Conservation (phyloP, 2,888 invertebrate genomes). For the Hololepta plana region DNA sequence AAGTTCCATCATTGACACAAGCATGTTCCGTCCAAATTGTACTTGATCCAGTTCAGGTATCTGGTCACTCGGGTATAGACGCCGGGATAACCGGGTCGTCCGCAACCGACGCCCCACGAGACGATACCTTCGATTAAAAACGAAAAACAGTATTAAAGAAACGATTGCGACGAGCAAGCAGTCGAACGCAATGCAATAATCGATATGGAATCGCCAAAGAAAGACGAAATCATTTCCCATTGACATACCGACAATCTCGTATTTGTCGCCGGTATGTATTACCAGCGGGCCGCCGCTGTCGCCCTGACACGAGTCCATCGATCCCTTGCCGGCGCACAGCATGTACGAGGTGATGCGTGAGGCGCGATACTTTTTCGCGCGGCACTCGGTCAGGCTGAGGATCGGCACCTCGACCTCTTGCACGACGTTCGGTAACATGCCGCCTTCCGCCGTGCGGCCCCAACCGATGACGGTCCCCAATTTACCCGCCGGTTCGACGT, state of each 20-base stretch:
- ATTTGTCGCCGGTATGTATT: conserved; percentile 55
- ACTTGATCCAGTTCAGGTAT: conserved; percentile 56
- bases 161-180: no score
- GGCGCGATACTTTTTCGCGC: conserved; percentile 69
- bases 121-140: conserved; percentile 45
- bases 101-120: conserved; percentile 72
- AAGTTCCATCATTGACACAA: no score
- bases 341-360: conserved; percentile 68
- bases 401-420: conserved; percentile 78
- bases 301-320: conserved; percentile 75
- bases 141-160: conserved; percentile 1
- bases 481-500: conserved; percentile 46
- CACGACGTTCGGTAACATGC: conserved; percentile 56
- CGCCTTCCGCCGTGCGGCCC: conserved; percentile 71
- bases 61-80: conserved; percentile 53
- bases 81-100: conserved; percentile 53
- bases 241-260: conserved; percentile 57
- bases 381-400: conserved; percentile 56
- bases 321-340: conserved; percentile 69
- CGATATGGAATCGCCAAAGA: background rate
- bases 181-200: no score
- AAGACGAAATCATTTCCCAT: no score
- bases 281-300: conserved; percentile 75
- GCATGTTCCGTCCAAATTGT: conserved; percentile 58
- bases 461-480: conserved; percentile 69